Percentiles rank a stretch among this genome's conserved stretches.
These are phyloP conservation scores for Cheilosia vernalis DNA, from an alignment of 2,888 invertebrate species.

Conservation along the genomic window DNA sequence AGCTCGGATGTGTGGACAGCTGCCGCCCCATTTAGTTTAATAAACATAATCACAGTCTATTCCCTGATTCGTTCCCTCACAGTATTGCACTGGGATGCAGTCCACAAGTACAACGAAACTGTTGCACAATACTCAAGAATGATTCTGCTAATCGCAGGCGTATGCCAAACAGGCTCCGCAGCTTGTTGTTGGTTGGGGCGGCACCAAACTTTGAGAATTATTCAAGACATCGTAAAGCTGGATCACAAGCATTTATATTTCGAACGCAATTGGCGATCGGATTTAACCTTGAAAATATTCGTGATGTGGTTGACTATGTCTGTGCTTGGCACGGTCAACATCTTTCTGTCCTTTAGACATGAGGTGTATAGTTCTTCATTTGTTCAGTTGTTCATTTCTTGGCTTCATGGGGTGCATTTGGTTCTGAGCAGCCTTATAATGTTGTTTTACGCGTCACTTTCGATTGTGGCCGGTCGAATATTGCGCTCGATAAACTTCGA, in stretches of 20 bases:
- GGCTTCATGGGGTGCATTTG: background rate
- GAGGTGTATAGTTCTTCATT: background rate
- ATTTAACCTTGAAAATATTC: background rate
- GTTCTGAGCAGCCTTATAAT: constrained; percentile 5
- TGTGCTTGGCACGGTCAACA: background rate
- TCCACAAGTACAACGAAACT: background rate
- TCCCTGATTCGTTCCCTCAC: background rate
- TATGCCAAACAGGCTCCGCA: background rate
- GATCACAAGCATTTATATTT: constrained; percentile 9
- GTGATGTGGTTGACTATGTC: background rate
- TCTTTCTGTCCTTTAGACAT: background rate
- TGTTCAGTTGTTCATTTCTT: too few relatives aligned
- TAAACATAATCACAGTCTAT: background rate
- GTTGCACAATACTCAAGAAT: background rate
- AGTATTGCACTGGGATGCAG: background rate
- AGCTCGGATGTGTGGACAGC: constrained; percentile 3
- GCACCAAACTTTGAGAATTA: background rate
- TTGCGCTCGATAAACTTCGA: background rate
- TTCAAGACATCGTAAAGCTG: background rate
- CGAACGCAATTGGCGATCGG: background rate
- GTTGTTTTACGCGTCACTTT: constrained; percentile 5
- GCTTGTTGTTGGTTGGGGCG: background rate
- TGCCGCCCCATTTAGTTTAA: background rate
- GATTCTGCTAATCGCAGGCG: background rate
- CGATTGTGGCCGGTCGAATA: background rate